Base-by-base conservation (phyloP, 2,888 invertebrate species). In the Sicus ferrugineus region DNA sequence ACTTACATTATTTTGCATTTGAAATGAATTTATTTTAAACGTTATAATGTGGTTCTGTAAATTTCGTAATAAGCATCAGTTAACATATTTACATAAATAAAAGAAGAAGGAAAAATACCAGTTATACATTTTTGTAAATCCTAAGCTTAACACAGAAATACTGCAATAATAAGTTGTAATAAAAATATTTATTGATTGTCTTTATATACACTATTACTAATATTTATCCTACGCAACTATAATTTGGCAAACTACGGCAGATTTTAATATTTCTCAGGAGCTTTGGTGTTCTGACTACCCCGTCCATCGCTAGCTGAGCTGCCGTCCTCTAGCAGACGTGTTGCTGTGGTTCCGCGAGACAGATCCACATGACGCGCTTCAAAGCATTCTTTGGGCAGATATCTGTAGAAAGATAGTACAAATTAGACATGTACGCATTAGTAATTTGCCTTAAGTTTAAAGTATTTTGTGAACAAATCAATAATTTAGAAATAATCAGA, bases 341-440 rank as follows among this genome's bases (percentile, higher is more conserved):
- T 73, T 67, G n/a, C n/a, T n/a, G 75, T 76, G 34, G 64, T 70
- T 59, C 75, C 76, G 5, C 75, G 70, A n/a, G 74, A 68, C 28
- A 74, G 46, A 26, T 73, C 75, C 16, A 26, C 26, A 7, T 70
- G 16, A 50, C 14, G 59, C 50, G 70, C 64, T 54, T 70, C 76
- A 58, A 84, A 84, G 69, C 83, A 83, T 65, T 82, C 82, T 68
- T 78, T 79, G 2, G 84, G 84, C 42, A 84, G 69, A 66, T 80
- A 84, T 74, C 84, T 81, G 56, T 28, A n/a, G n/a, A n/a, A n/a
- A n/a, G n/a, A n/a, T n/a, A n/a, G n/a, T n/a, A n/a, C n/a, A n/a
- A n/a, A n/a, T n/a, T n/a, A n/a, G n/a, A n/a, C n/a, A n/a, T n/a
- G n/a, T n/a, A n/a, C n/a, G n/a, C n/a, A n/a, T n/a, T n/a, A n/a